phyloP scores from a whole-genome alignment of 2,113 vertebrate genomes.

The Cisticola juncidis region DNA sequence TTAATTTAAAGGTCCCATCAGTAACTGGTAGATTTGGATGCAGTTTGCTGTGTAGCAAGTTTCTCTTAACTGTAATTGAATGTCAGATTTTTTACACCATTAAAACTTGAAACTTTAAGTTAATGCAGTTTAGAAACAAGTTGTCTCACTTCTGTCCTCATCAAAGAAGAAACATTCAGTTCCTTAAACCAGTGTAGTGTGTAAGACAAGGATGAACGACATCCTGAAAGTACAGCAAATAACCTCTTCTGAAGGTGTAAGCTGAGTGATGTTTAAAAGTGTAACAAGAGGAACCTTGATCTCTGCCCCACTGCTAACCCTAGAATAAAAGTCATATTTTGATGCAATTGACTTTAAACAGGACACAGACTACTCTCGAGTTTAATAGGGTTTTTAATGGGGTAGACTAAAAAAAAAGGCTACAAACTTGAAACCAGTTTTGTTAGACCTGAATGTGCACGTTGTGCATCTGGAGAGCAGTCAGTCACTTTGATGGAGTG shows the following conservation, averaged over 20 bases:
- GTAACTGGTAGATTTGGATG: slow-evolving; percentile 47
- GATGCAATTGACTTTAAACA: not conserved
- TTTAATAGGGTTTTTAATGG: slow-evolving; percentile 14
- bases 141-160: slow-evolving; percentile 60
- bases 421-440: not conserved
- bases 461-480: slow-evolving; percentile 43
- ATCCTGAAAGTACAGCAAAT: not conserved
- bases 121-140: slow-evolving; percentile 66
- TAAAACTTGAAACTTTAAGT: slow-evolving; percentile 67
- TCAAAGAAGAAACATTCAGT: slow-evolving; percentile 31
- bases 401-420: not conserved
- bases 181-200: slow-evolving; percentile 17
- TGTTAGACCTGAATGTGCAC: slow-evolving; percentile 30
- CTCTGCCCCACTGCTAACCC: not conserved
- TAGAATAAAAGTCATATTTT: not conserved
- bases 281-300: not conserved
- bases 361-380: not conserved
- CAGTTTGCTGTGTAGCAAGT: slow-evolving; percentile 66
- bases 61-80: slow-evolving; percentile 65
- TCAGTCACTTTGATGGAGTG: slow-evolving; percentile 19
- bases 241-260: slow-evolving; percentile 33
- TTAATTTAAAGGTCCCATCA: slow-evolving; percentile 46
- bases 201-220: not conserved
- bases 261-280: not conserved
- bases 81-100: slow-evolving; percentile 70